These are phyloP conservation scores for Heliconius eleuchia DNA, from an alignment of 1,140 invertebrate genomes.

Conservation along the genomic window DNA sequence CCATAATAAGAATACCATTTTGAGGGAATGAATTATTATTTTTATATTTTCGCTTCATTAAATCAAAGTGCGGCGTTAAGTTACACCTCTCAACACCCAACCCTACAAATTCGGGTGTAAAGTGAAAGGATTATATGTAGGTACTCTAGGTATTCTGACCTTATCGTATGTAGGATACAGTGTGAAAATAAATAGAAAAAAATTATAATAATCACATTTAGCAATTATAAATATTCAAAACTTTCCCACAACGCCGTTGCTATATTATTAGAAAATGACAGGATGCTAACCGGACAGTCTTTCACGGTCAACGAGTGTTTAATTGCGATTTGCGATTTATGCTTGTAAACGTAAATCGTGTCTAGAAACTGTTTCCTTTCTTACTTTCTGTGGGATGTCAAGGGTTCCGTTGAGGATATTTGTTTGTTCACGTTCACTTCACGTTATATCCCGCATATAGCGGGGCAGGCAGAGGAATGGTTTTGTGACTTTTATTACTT, in stretches of 20 bases:
- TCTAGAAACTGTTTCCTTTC: background rate
- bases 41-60: no score
- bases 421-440: background rate
- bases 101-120: no score
- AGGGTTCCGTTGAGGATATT: background rate
- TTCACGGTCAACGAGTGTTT: constrained; percentile 9
- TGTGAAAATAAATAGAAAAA: background rate
- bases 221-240: background rate
- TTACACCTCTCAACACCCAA: no score
- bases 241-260: background rate
- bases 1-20: no score
- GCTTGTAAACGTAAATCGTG: background rate
- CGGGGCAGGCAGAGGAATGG: background rate
- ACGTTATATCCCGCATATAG: background rate
- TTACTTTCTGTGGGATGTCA: background rate
- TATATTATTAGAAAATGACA: constrained; percentile 9
- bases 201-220: background rate
- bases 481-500: no score
- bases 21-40: no score
- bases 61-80: no score
- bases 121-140: no score
- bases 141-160: no score
- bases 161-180: no score
- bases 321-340: constrained; percentile 3
- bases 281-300: constrained; percentile 11